Percentiles rank a stretch among this genome's conserved stretches.
These are phyloP conservation scores for Polymixis lichenea DNA, from an alignment of 2,888 invertebrate species.

Conservation along the genomic window DNA sequence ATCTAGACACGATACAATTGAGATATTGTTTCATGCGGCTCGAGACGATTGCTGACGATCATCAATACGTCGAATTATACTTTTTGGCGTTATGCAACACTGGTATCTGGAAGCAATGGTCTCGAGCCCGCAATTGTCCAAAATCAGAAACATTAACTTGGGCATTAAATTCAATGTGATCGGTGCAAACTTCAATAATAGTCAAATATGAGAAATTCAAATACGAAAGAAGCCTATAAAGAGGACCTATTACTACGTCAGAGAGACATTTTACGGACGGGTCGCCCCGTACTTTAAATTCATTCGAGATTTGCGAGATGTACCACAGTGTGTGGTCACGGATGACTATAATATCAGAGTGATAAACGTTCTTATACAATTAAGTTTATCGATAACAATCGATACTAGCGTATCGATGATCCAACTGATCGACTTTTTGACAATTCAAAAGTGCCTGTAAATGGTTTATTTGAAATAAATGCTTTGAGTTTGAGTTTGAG, in stretches of 20 bases:
- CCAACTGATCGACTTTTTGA: no score
- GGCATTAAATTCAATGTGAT: constrained; percentile 73
- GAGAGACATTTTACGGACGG: constrained; percentile 73
- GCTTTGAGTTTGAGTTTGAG: no score
- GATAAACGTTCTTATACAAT: constrained; percentile 49
- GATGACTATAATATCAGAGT: constrained; percentile 55
- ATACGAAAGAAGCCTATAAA: constrained; percentile 75
- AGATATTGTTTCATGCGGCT: constrained; percentile 50
- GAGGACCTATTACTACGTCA: constrained; percentile 73
- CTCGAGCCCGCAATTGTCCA: constrained; percentile 61
- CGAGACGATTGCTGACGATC: constrained; percentile 49
- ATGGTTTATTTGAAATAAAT: no score
- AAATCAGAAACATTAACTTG: constrained; percentile 77
- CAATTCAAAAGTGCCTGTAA: no score
- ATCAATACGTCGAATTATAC: constrained; percentile 16
- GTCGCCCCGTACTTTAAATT: constrained; percentile 62
- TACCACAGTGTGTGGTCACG: constrained; percentile 35
- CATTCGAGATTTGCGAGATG: constrained; percentile 60
- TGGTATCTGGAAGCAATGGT: constrained; percentile 47
- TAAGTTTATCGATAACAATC: constrained; percentile 43
- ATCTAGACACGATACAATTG: constrained; percentile 83
- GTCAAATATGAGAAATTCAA: constrained; percentile 70
- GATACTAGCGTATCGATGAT: constrained; percentile 49
- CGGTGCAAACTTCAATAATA: constrained; percentile 77
- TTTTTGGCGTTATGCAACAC: constrained; percentile 31